phyloP scores from a whole-genome alignment of 1,140 invertebrate species.

The Neelides sp. region DNA sequence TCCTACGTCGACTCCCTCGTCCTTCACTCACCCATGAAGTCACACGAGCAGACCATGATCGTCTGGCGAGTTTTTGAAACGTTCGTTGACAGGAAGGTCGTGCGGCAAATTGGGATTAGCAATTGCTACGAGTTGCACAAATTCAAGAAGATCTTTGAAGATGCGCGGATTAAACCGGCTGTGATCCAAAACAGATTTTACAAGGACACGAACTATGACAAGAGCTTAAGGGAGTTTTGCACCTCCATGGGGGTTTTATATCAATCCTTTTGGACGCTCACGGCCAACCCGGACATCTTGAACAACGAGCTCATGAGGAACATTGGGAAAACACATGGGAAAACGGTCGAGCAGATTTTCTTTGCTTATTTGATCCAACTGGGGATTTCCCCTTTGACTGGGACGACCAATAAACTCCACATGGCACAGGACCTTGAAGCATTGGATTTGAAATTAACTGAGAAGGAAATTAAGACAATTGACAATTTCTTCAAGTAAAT shows the following conservation, averaged over 20 bases:
- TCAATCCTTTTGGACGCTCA: slow-evolving; percentile 30
- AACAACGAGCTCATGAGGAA: not conserved
- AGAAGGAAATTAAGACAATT: slow-evolving; percentile 16
- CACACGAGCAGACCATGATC: slow-evolving; percentile 17
- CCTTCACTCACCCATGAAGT: slow-evolving; percentile 22
- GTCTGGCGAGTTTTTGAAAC: slow-evolving; percentile 28
- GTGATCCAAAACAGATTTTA: slow-evolving; percentile 30
- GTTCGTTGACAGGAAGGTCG: slow-evolving; percentile 14
- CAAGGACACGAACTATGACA: slow-evolving; percentile 16
- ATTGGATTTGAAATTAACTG: slow-evolving; percentile 8
- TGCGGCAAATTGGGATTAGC: slow-evolving; percentile 24
- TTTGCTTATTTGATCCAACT: slow-evolving; percentile 24
- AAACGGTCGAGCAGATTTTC: slow-evolving; percentile 24
- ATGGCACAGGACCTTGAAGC: slow-evolving; percentile 25
- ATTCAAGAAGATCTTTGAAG: slow-evolving; percentile 17
- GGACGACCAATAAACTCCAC: slow-evolving; percentile 18
- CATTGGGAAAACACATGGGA: slow-evolving; percentile 12
- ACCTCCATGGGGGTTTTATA: slow-evolving; percentile 26
- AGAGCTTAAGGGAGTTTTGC: slow-evolving; percentile 20
- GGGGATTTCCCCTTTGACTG: slow-evolving; percentile 19
- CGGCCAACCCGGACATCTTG: slow-evolving; percentile 26
- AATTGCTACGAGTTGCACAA: slow-evolving; percentile 23
- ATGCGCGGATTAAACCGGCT: slow-evolving; percentile 22
- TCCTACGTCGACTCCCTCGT: slow-evolving; percentile 26
- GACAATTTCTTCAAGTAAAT: not conserved